A percentile compares a stretch with the other conserved stretches of the same genome.
These are phyloP conservation scores for Smutsia gigantea DNA, from an alignment of 2,797 vertebrate genomes.

Conservation along the genomic window DNA sequence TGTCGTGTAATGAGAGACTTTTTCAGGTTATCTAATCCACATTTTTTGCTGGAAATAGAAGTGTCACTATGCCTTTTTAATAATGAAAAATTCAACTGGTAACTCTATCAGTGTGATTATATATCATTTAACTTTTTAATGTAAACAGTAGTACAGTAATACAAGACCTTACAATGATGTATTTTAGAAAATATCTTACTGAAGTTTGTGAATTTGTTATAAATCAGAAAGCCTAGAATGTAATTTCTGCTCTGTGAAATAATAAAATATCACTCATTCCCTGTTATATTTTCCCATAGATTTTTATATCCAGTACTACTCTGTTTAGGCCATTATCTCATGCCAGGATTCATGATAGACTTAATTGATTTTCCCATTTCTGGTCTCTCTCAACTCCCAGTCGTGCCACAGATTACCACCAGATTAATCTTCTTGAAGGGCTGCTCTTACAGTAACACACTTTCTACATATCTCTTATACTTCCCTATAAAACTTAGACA, in stretches of 20 bases:
- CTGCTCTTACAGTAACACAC: background rate
- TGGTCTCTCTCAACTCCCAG: background rate
- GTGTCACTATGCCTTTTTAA: background rate
- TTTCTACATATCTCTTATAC: background rate
- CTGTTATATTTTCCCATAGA: background rate
- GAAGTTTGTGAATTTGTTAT: background rate
- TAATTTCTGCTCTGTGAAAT: constrained; percentile 10
- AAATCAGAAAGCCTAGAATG: background rate
- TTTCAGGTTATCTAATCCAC: background rate
- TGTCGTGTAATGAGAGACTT: background rate
- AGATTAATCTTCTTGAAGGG: constrained; percentile 9
- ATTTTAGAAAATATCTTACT: background rate
- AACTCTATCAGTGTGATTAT: background rate
- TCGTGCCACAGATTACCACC: background rate
- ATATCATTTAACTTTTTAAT: background rate
- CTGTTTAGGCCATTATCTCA: background rate
- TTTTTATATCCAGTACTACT: background rate
- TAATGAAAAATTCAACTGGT: background rate
- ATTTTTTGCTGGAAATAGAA: background rate
- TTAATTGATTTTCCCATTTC: constrained; percentile 16
- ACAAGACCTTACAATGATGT: background rate
- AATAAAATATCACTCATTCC: constrained; percentile 42
- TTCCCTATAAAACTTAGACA: background rate
- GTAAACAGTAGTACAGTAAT: constrained; percentile 11
- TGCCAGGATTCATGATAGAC: background rate